These are phyloP conservation scores for Acridotheres tristis DNA, from an alignment of 2,797 vertebrate genomes.

Conservation along the genomic window DNA sequence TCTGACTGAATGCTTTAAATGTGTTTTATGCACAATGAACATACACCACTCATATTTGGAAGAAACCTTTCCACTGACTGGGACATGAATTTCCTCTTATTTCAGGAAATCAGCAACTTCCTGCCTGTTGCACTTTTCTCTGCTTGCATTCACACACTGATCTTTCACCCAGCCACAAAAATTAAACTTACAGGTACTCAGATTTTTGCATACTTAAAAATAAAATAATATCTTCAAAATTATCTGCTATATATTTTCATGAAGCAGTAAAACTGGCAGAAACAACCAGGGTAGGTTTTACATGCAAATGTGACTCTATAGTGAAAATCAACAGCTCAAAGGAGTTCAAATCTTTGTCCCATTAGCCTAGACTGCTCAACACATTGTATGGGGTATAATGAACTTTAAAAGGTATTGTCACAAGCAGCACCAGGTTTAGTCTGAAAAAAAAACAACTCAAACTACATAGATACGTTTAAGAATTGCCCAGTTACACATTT, in stretches of 20 bases:
- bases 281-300: neutral
- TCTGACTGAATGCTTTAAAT: neutral
- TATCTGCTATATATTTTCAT: neutral
- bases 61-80: neutral
- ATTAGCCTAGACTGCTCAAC: neutral
- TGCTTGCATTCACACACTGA: neutral
- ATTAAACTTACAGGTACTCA: neutral
- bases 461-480: neutral
- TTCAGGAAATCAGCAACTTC: conserved; percentile 5
- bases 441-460: neutral
- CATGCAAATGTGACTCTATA: neutral
- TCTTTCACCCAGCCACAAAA: neutral
- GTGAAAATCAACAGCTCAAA: neutral
- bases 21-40: neutral
- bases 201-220: neutral
- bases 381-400: neutral
- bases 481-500: neutral
- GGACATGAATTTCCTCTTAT: neutral
- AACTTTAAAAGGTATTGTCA: neutral
- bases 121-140: neutral
- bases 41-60: neutral
- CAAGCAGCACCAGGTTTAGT: neutral
- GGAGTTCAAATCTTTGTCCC: neutral
- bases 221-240: neutral
- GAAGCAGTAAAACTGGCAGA: neutral